These are phyloP conservation scores for Caenorhabditis uteleia DNA, from an alignment of 2,888 invertebrate genomes.

Conservation along the genomic window DNA sequence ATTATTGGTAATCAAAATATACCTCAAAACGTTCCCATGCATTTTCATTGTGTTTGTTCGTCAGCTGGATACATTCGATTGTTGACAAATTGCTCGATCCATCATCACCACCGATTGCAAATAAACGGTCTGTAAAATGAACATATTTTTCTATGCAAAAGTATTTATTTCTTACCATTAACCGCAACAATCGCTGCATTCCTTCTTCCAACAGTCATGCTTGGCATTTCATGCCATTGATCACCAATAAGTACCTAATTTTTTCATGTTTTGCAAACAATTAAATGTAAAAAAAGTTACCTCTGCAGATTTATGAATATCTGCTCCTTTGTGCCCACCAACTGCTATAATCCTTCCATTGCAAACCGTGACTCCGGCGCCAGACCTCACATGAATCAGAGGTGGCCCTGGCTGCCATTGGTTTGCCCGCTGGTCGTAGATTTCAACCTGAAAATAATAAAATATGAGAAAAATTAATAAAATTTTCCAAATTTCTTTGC, in stretches of 20 bases:
- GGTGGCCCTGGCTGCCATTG: constrained; percentile 33
- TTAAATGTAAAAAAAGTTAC: constrained; percentile 5
- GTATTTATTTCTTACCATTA: constrained; percentile 16
- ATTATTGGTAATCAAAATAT: too few species aligned
- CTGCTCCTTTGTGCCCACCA: constrained; percentile 35
- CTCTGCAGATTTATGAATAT: constrained; percentile 28
- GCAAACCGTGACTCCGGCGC: constrained; percentile 35
- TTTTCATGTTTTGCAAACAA: neutral
- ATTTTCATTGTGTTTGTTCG: constrained; percentile 6
- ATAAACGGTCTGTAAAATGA: constrained; percentile 13
- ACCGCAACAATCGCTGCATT: constrained; percentile 21
- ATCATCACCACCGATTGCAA: constrained; percentile 42
- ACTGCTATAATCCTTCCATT: constrained; percentile 30
- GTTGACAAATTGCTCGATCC: constrained; percentile 37
- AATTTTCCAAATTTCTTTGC: too few species aligned
- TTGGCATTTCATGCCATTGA: constrained; percentile 18
- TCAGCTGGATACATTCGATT: constrained; percentile 36
- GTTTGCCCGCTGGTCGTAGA: constrained; percentile 33
- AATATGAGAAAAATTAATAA: too few species aligned
- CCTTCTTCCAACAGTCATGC: constrained; percentile 21
- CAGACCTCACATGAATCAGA: constrained; percentile 31
- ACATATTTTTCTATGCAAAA: neutral
- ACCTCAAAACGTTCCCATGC: constrained; percentile 31
- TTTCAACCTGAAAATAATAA: constrained; percentile 30
- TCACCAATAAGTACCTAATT: constrained; percentile 25